Evolutionary conservation across 2,888 invertebrate species (phyloP), one percentile per base, ranked within the genome.

Genomic region (Noctuana brunneofusca): DNA sequence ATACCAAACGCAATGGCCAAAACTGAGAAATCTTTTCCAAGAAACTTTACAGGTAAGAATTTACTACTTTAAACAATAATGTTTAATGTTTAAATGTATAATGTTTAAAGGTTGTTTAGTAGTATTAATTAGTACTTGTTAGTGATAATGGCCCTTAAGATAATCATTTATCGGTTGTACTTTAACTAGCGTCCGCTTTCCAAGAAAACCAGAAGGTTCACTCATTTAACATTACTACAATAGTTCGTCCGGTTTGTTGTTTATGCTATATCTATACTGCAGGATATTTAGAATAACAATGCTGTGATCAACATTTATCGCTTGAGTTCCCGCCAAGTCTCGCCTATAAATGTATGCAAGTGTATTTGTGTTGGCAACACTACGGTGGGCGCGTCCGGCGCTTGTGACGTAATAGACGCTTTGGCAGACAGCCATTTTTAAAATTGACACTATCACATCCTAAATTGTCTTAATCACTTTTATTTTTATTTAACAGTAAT

Each of bases 1-100:
- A 86, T 86, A 87, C 82, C 84, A 81, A 80, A 81, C 70, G 79
- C 59, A 66, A 91, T 91, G 91, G 89, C 89, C 69, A 91, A 90
- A 83, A 87, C 89, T 68, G 91, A 91, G 76, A 90, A 91, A 75
- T 87, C 91, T 22, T 91, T 90, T 82, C 83, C 89, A 64, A 90
- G 91, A 84, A 91, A 90, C 74, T 87, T 91, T 71, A 88, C 89
- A 81, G 90, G 91, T 91, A 80, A 85, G 82, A 27, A 24, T 54
- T 9, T 24, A 27, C 11, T 24, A 20, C 12, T 22, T 18, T 18
- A 16, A n/a, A 18, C 11, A 11, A 41, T 32, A 14, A 16, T 41
- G 14, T 41, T 41, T 14, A 14, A 4, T 41, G n/a, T n/a, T n/a
- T n/a, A n/a, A n/a, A n/a, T n/a, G n/a, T n/a, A n/a, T n/a, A n/a